A percentile compares a stretch with the other conserved stretches of the same genome.
Evolutionary conservation across 2,113 vertebrate genomes (phyloP).

Genomic region (Prunella himalayana): DNA sequence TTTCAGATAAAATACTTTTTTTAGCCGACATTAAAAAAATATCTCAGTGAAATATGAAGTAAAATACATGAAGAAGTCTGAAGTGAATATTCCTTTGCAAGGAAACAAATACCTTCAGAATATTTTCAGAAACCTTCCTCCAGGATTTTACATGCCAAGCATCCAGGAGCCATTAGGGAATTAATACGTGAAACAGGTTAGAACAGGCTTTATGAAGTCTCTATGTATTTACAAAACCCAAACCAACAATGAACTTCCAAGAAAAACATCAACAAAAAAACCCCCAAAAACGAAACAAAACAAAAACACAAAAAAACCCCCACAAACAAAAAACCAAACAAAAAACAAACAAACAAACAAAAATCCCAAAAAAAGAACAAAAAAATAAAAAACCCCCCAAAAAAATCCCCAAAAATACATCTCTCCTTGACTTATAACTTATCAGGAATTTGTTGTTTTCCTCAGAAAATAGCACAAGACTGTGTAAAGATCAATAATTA

Average conservation of each 20-base stretch:
- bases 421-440: neutral
- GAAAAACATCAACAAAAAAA: neutral
- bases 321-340: too few species aligned
- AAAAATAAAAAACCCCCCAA: neutral
- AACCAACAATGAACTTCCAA: fast-evolving
- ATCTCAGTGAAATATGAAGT: neutral
- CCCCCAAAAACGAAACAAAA: too few species aligned
- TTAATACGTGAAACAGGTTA: neutral
- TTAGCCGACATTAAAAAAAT: neutral
- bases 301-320: too few species aligned
- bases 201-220: neutral
- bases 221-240: neutral
- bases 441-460: neutral
- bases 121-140: neutral
- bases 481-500: neutral
- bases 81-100: neutral
- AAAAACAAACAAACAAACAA: too few species aligned
- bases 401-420: neutral
- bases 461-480: neutral
- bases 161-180: neutral
- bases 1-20: neutral
- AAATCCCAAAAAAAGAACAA: too few species aligned
- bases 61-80: neutral
- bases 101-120: neutral
- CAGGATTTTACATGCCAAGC: neutral